phyloP scores from a whole-genome alignment of 1,140 invertebrate genomes.

The Calliopsis andreniformis region DNA sequence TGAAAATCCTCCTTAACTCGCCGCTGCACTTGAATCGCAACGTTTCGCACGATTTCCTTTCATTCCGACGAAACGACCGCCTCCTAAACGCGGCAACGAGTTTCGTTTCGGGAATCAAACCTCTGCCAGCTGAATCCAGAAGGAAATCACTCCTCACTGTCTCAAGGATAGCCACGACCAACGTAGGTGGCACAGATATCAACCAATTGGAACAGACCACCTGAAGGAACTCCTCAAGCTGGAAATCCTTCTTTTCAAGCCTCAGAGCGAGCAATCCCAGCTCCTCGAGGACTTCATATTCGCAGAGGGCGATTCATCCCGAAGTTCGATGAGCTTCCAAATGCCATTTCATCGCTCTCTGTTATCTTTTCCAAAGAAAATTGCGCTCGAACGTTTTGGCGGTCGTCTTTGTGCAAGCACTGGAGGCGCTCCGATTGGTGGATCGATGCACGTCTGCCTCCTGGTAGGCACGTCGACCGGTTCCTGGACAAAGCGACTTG shows the following conservation, averaged over 20 bases:
- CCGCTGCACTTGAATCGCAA: not conserved
- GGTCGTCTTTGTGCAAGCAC: constrained; percentile 26
- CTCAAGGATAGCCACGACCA: too few relatives aligned
- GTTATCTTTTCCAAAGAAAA: not conserved
- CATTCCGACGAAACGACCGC: not conserved
- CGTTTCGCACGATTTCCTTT: constrained; percentile 21
- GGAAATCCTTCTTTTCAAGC: too few relatives aligned
- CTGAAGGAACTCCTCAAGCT: too few relatives aligned
- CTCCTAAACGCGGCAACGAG: not conserved
- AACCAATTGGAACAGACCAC: too few relatives aligned
- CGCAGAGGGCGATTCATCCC: too few relatives aligned
- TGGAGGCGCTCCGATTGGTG: constrained; percentile 55
- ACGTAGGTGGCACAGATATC: too few relatives aligned
- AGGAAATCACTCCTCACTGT: too few relatives aligned
- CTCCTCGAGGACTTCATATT: too few relatives aligned
- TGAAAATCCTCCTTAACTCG: not conserved
- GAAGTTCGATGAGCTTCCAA: too few relatives aligned
- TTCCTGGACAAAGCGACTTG: constrained; percentile 68
- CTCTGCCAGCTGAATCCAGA: not conserved
- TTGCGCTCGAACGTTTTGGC: not conserved
- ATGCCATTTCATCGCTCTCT: not conserved
- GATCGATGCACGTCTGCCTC: constrained; percentile 65
- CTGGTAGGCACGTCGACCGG: constrained; percentile 67
- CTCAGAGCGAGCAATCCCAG: too few relatives aligned
- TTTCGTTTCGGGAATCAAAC: not conserved